These are phyloP conservation scores for Sternarchorhynchus goeldii DNA, from an alignment of 2,797 vertebrate species.

Conservation along the genomic window DNA sequence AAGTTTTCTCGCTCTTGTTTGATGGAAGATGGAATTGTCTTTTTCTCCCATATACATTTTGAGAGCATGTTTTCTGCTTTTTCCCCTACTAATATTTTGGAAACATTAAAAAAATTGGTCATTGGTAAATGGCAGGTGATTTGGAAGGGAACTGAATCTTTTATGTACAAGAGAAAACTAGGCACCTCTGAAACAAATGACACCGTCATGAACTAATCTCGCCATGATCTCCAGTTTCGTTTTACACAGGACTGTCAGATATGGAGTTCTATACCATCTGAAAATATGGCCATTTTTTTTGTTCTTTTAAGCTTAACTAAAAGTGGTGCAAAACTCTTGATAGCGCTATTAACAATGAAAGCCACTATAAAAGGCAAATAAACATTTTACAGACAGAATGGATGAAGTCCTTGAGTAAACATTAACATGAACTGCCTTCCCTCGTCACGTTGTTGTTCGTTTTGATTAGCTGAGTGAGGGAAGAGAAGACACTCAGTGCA, in stretches of 20 bases:
- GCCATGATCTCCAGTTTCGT: slow-evolving; percentile 62
- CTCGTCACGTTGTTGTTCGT: slow-evolving; percentile 74
- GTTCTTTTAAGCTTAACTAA: slow-evolving; percentile 62
- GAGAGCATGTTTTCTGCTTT: slow-evolving; percentile 73
- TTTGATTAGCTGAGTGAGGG: slow-evolving; percentile 85
- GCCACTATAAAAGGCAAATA: slow-evolving; percentile 93
- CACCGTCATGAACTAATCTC: slow-evolving; percentile 69
- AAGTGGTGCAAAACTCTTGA: slow-evolving; percentile 91
- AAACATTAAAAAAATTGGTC: slow-evolving; percentile 84
- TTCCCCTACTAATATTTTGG: slow-evolving; percentile 69
- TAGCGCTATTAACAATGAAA: slow-evolving; percentile 92
- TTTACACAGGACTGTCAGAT: slow-evolving; percentile 69
- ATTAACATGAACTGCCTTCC: slow-evolving; percentile 93
- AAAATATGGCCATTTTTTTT: slow-evolving; percentile 86
- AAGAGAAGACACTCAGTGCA: slow-evolving; percentile 95
- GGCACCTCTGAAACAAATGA: slow-evolving; percentile 80
- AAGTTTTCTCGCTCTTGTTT: slow-evolving; percentile 70
- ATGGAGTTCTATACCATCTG: slow-evolving; percentile 80
- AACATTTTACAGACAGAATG: slow-evolving; percentile 78
- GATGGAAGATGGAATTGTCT: slow-evolving; percentile 83
- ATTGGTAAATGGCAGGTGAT: slow-evolving; percentile 92
- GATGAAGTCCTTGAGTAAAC: slow-evolving; percentile 99
- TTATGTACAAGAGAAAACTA: slow-evolving; percentile 59
- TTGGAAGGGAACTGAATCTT: slow-evolving; percentile 54
- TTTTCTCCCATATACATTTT: slow-evolving; percentile 65